phyloP scores from a whole-genome alignment of 2,888 invertebrate species.

The Alsophila aescularia region DNA sequence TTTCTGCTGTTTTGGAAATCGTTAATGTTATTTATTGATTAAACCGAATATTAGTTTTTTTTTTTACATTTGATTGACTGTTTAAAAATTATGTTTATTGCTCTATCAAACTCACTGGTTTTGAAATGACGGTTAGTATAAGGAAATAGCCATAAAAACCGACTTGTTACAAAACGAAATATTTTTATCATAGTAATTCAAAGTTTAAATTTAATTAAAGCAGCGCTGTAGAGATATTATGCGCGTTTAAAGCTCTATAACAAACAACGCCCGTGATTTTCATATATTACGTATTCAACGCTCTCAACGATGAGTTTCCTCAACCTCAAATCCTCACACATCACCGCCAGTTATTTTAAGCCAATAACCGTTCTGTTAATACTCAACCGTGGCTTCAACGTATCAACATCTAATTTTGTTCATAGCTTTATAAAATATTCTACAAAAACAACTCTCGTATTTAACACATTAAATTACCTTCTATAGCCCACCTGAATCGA shows the following conservation, averaged over 20 bases:
- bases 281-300: slow-evolving; percentile 31
- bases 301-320: slow-evolving; percentile 26
- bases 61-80: slow-evolving; percentile 19
- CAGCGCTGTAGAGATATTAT: slow-evolving; percentile 4
- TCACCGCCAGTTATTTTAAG: slow-evolving; percentile 27
- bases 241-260: slow-evolving; percentile 11
- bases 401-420: slow-evolving; percentile 29
- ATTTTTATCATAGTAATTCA: not conserved
- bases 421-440: slow-evolving; percentile 31
- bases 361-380: slow-evolving; percentile 31
- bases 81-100: slow-evolving; percentile 17
- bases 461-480: slow-evolving; percentile 24
- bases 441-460: slow-evolving; percentile 21
- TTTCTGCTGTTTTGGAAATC: slow-evolving; percentile 8
- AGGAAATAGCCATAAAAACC: slow-evolving; percentile 1
- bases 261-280: slow-evolving; percentile 27
- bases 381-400: slow-evolving; percentile 23
- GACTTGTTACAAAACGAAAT: not conserved
- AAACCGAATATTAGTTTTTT: not conserved
- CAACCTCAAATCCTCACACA: slow-evolving; percentile 28
- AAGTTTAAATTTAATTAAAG: slow-evolving; percentile 11
- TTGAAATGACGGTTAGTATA: slow-evolving; percentile 1
- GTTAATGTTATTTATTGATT: slow-evolving; percentile 12
- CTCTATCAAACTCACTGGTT: slow-evolving; percentile 12
- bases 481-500: slow-evolving; percentile 34